phyloP scores from a whole-genome alignment of 2,797 vertebrate species.

The Huso huso region DNA sequence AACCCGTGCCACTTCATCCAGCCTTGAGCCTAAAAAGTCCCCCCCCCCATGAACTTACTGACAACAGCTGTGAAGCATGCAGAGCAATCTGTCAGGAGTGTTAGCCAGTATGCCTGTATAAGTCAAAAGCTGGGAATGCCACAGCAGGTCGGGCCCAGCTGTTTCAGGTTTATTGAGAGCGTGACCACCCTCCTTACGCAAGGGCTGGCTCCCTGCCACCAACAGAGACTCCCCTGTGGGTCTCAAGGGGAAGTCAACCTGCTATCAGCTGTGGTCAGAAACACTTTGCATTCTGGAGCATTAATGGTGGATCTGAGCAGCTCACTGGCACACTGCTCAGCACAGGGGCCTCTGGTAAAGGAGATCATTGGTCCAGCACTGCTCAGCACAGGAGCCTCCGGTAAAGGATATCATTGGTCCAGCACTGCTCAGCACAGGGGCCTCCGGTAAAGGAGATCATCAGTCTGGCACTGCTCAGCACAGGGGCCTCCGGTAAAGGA shows the following conservation, averaged over 20 bases:
- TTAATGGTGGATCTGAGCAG: conserved; percentile 1
- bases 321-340: neutral
- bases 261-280: neutral
- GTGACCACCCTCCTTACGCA: neutral
- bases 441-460: no score
- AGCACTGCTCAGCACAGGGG: no score
- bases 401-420: no score
- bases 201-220: conserved; percentile 16
- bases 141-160: conserved; percentile 57
- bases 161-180: conserved; percentile 31
- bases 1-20: no score
- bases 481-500: no score
- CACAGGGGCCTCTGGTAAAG: no score
- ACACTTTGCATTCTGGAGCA: neutral
- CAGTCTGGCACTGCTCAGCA: no score
- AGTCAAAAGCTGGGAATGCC: conserved; percentile 47
- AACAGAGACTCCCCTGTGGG: conserved; percentile 9
- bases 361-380: no score
- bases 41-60: no score
- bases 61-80: conserved; percentile 32
- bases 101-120: conserved; percentile 42
- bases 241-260: neutral
- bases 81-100: conserved; percentile 41
- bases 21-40: no score
- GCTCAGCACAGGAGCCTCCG: no score